These are phyloP conservation scores for Procambarus clarkii DNA, from an alignment of 1,140 invertebrate species.

Conservation along the genomic window DNA sequence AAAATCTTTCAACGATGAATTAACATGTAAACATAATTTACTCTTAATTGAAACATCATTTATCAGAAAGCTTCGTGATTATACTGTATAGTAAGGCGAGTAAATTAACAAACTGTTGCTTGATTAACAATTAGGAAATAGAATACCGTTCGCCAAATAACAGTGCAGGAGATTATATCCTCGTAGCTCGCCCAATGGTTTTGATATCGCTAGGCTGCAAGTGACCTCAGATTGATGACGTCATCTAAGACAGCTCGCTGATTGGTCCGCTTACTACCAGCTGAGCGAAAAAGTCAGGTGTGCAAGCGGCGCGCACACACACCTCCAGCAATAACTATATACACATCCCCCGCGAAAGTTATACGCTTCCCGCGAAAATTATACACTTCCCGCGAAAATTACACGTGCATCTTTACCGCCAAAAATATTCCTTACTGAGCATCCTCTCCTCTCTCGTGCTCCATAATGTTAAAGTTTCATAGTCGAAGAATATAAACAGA, in stretches of 20 bases:
- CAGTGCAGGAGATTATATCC: constrained; percentile 31
- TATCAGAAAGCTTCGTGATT: constrained; percentile 44
- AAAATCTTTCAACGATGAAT: constrained; percentile 17
- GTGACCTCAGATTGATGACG: constrained; percentile 50
- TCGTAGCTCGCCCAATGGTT: constrained; percentile 35
- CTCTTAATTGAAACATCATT: constrained; percentile 21
- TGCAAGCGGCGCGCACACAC: too few relatives aligned
- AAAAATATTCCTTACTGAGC: too few relatives aligned
- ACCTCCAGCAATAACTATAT: too few relatives aligned
- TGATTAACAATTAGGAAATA: constrained; percentile 42
- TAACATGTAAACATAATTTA: constrained; percentile 42
- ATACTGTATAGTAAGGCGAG: constrained; percentile 30
- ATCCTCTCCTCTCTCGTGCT: too few relatives aligned
- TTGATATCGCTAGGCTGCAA: constrained; percentile 30
- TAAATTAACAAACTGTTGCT: constrained; percentile 39
- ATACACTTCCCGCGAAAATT: too few relatives aligned
- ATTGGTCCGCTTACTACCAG: constrained; percentile 21
- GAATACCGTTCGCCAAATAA: constrained; percentile 9
- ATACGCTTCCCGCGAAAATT: too few relatives aligned
- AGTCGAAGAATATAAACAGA: too few relatives aligned
- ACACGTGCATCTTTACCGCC: too few relatives aligned
- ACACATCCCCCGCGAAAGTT: too few relatives aligned
- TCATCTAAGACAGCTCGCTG: constrained; percentile 25
- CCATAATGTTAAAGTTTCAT: too few relatives aligned
- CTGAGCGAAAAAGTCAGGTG: constrained; percentile 28